Evolutionary conservation across 2,113 vertebrate species (phyloP).

Genomic region (Crotalus helleri): DNA sequence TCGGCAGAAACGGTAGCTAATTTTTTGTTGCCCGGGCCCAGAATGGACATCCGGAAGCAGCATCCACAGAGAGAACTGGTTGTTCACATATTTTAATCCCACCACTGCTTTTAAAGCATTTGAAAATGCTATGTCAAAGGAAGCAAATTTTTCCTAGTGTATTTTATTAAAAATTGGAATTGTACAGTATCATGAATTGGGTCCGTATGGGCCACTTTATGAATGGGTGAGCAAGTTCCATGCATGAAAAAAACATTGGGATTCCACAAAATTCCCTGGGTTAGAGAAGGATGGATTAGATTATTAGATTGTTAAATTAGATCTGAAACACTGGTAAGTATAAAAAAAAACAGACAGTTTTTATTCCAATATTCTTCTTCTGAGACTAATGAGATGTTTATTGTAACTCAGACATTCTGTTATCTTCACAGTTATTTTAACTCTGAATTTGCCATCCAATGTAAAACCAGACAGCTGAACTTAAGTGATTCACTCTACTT

Average conservation of each 20-base stretch:
- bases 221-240: not conserved
- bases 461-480: not conserved
- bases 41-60: no score
- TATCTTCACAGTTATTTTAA: not conserved
- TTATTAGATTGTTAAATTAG: not conserved
- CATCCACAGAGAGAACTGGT: no score
- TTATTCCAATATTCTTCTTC: not conserved
- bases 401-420: not conserved
- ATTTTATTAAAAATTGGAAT: not conserved
- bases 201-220: not conserved
- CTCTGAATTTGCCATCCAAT: not conserved
- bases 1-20: no score
- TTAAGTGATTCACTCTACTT: not conserved
- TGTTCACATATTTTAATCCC: no score
- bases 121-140: not conserved
- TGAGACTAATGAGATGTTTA: not conserved
- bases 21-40: no score
- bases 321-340: not conserved
- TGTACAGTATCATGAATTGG: not conserved
- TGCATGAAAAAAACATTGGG: not conserved
- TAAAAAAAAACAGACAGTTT: not conserved
- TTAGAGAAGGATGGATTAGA: not conserved
- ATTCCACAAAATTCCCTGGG: not conserved
- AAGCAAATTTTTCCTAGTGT: not conserved
- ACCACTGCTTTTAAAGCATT: not conserved